Conservation (phyloP, 2,888 invertebrate genomes). For the Drosophila nigricruria region DNA sequence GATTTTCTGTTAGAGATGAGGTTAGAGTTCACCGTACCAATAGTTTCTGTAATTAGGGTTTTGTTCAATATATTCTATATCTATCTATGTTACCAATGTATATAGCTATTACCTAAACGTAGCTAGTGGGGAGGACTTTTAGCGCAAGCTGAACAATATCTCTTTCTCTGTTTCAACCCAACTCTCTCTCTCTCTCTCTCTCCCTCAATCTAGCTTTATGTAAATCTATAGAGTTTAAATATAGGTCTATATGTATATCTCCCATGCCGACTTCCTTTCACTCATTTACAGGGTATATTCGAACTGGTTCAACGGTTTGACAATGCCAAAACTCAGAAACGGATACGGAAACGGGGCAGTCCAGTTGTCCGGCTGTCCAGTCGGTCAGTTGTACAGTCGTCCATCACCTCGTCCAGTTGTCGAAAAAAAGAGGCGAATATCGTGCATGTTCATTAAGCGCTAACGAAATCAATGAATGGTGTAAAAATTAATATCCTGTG, state of each 20-base stretch:
- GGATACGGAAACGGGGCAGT: conserved; percentile 67
- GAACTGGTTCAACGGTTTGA: background rate
- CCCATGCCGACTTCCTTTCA: background rate
- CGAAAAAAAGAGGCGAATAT: conserved; percentile 6
- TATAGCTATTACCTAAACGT: too few relatives aligned
- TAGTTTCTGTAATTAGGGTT: too few relatives aligned
- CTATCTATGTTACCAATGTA: too few relatives aligned
- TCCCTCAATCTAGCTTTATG: too few relatives aligned
- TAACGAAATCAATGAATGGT: conserved; percentile 82
- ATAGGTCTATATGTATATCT: background rate
- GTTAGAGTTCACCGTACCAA: too few relatives aligned
- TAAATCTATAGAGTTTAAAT: background rate
- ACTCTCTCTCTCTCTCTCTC: background rate
- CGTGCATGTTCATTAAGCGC: conserved; percentile 67
- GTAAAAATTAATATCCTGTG: conserved; percentile 84
- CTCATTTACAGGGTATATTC: conserved; percentile 13
- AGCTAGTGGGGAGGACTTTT: too few relatives aligned
- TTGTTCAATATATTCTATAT: too few relatives aligned
- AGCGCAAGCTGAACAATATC: background rate
- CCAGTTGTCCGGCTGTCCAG: conserved; percentile 12
- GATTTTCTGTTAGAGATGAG: too few relatives aligned
- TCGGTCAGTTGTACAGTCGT: conserved; percentile 14
- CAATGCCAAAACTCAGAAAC: conserved; percentile 38
- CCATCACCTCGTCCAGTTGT: conserved; percentile 25
- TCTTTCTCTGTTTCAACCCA: background rate